Conservation (phyloP, 2,797 vertebrate species). For the Mormyrops attenuatus region DNA sequence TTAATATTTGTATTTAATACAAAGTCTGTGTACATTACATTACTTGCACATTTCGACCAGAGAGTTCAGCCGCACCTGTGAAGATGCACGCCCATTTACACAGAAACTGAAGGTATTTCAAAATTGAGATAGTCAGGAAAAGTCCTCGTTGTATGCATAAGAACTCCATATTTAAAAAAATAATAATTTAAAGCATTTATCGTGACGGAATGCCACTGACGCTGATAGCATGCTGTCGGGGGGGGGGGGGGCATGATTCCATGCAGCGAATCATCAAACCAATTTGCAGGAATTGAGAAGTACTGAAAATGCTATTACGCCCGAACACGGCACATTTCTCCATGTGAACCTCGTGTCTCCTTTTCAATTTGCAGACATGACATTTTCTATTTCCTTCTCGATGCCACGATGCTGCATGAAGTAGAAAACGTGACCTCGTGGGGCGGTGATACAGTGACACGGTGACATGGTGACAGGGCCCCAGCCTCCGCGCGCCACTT, state of each 20-base stretch:
- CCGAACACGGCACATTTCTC: conserved; percentile 7
- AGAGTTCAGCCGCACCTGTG: background rate
- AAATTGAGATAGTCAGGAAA: background rate
- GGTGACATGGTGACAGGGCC: background rate
- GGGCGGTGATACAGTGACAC: background rate
- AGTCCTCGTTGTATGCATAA: background rate
- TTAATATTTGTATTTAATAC: background rate
- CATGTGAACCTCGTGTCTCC: conserved; percentile 4
- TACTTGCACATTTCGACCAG: background rate
- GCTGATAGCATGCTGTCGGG: background rate
- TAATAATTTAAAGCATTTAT: background rate
- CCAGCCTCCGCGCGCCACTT: background rate
- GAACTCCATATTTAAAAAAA: background rate
- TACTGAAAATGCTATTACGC: conserved; percentile 15
- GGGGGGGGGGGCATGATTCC: background rate
- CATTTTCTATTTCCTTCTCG: background rate
- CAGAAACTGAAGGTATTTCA: background rate
- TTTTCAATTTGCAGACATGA: conserved; percentile 18
- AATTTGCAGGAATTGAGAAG: conserved; percentile 12
- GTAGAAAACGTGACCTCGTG: background rate
- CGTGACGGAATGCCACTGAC: background rate
- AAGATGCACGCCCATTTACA: background rate
- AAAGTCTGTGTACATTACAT: background rate
- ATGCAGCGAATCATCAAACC: conserved; percentile 18
- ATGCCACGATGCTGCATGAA: background rate